Percentiles rank a stretch among this genome's conserved stretches.
phyloP scores from a whole-genome alignment of 2,113 vertebrate genomes.

The Zapornia atra region DNA sequence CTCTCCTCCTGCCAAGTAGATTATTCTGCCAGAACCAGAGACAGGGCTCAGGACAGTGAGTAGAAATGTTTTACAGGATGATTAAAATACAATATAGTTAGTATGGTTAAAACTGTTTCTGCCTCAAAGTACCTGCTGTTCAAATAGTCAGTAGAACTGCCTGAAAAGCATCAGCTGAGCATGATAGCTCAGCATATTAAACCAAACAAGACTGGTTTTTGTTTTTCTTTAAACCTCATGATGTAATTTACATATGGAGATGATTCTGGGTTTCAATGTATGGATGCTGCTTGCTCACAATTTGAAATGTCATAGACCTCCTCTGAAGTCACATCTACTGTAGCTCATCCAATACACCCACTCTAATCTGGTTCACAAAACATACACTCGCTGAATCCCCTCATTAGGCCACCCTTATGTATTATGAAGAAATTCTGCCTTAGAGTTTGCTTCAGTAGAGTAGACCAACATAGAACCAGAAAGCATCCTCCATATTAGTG shows the following conservation, averaged over 20 bases:
- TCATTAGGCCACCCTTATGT: neutral
- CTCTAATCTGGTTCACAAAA: neutral
- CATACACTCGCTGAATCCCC: neutral
- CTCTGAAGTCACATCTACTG: neutral
- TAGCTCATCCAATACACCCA: neutral
- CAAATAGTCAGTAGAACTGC: neutral
- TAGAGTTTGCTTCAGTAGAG: neutral
- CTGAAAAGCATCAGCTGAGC: neutral
- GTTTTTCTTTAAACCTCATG: neutral
- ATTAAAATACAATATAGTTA: neutral
- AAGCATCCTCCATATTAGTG: neutral
- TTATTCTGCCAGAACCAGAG: neutral
- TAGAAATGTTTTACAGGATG: neutral
- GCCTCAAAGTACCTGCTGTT: neutral
- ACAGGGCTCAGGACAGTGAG: neutral
- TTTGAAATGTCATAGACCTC: neutral
- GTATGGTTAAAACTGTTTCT: neutral
- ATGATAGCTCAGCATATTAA: neutral
- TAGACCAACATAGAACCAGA: neutral
- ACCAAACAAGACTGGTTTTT: neutral
- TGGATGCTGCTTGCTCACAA: neutral
- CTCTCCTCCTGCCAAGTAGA: neutral
- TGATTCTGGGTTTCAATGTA: neutral
- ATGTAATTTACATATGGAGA: neutral
- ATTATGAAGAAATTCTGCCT: neutral